Conservation (phyloP, 2,797 vertebrate genomes). For the Trachops cirrhosus region DNA sequence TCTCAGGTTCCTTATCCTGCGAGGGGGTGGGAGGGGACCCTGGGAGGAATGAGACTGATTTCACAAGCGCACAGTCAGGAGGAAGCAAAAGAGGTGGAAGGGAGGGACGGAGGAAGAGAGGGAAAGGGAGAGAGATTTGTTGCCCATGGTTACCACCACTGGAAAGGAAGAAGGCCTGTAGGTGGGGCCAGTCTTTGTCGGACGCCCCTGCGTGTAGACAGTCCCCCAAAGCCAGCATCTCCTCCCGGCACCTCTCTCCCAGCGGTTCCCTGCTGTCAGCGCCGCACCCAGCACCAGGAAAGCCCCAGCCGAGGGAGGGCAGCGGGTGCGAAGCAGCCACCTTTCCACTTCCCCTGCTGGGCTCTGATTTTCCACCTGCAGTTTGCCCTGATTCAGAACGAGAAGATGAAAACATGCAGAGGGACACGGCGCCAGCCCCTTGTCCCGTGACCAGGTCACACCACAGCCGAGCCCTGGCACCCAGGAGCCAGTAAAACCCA, state of each 20-base stretch:
- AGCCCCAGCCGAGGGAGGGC: neutral
- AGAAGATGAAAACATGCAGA: neutral
- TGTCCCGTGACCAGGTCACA: neutral
- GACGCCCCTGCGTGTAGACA: neutral
- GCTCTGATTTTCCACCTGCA: neutral
- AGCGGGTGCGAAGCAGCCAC: neutral
- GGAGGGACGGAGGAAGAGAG: neutral
- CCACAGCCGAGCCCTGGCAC: neutral
- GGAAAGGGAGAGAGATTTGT: neutral
- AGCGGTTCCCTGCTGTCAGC: neutral
- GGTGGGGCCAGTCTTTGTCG: neutral
- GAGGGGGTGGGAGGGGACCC: neutral
- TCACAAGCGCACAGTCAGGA: constrained; percentile 81
- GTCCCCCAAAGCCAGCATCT: neutral
- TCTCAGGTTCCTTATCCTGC: neutral
- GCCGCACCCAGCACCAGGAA: neutral
- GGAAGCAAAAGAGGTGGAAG: constrained; percentile 45
- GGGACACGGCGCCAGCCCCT: neutral
- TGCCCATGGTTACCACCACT: neutral
- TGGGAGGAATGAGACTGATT: constrained; percentile 57
- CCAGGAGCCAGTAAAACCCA: neutral
- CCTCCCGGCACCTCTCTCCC: neutral
- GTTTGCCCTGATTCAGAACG: constrained; percentile 1
- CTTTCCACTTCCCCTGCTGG: neutral
- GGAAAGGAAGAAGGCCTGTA: neutral